Conservation (phyloP, 2,113 vertebrate genomes). For the Bagarius yarrelli region DNA sequence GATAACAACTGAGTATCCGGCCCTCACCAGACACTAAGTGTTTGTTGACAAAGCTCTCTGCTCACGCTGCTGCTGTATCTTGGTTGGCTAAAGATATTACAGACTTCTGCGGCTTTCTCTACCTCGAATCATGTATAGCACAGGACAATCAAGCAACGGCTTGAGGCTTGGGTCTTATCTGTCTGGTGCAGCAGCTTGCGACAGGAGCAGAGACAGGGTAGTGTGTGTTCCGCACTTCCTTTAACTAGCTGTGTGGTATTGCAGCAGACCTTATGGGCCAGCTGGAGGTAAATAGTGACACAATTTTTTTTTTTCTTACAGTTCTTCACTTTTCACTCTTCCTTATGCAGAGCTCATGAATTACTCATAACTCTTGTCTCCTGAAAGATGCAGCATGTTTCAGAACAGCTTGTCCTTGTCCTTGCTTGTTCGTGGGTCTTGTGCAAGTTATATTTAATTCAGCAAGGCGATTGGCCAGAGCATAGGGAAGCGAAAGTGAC, state of each 20-base stretch:
- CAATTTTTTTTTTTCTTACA: conserved; percentile 33
- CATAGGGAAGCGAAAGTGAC: conserved; percentile 6
- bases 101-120: not conserved
- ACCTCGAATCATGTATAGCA: not conserved
- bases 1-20: not conserved
- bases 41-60: conserved; percentile 26
- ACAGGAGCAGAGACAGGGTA: conserved; percentile 31
- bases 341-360: conserved; percentile 51
- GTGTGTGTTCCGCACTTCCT: conserved; percentile 40
- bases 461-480: conserved; percentile 30
- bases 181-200: conserved; percentile 12
- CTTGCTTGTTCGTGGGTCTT: conserved; percentile 45
- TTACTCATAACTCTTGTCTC: conserved; percentile 51
- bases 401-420: conserved; percentile 51
- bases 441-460: conserved; percentile 46
- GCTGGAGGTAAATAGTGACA: conserved; percentile 49
- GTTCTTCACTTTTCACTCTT: conserved; percentile 31
- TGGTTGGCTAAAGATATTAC: conserved; percentile 36
- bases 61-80: conserved; percentile 3
- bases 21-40: conserved; percentile 14
- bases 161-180: conserved; percentile 11
- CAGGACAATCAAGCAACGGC: not conserved
- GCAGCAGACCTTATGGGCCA: conserved; percentile 36
- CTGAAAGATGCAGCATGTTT: conserved; percentile 54
- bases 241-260: conserved; percentile 42